Evolutionary conservation across 2,797 vertebrate species (phyloP), one percentile per base, ranked within the genome.

Genomic region (Spheniscus humboldti): DNA sequence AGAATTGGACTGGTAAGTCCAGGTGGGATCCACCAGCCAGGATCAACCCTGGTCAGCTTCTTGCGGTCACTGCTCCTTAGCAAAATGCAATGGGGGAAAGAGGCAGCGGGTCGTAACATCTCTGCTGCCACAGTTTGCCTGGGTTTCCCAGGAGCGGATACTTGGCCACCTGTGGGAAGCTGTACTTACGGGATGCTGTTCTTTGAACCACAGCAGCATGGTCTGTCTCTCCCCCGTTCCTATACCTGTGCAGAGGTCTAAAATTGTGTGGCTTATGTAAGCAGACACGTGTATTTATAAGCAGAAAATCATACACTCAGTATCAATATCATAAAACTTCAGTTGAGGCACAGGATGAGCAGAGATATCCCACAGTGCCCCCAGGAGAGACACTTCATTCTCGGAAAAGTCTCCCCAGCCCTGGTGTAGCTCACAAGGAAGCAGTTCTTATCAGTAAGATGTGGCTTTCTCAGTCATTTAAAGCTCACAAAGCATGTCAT

Each of bases 21-120:
- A 31, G 63, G 45, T 82, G 12, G 27, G 39, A 60, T 79, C 27
- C 17, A 41, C 19, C 45, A 64, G 45, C 48, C 18, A 17, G 23
- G 23, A 33, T 47, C 22, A 35, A 17, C 18, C 11, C 22, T 31
- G 43, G 19, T n/a, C 48, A 48, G 24, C 72, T 74, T 60, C 67
- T 60, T 3, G 0, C 23, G 11, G 30, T 75, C 30, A 10, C 7
- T 23, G 43, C 33, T 52, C 47, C 62, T 17, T 13, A 50, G n/a
- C n/a, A 50, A 63, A 89, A 59, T 14, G 28, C 22, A 9, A 0
- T 18, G 24, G 15, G 18, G 22, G n/a, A 33, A 28, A 13, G 25
- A n/a, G n/a, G 53, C 60, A 64, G 50, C 0, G 0, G 35, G 39
- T 31, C 4, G 2, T 3, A 6, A 30, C 0, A 3, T 55, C 41